Percentiles rank a stretch among this genome's conserved stretches.
These are phyloP conservation scores for Thalassoma bifasciatum DNA, from an alignment of 2,113 vertebrate genomes.

Conservation along the genomic window DNA sequence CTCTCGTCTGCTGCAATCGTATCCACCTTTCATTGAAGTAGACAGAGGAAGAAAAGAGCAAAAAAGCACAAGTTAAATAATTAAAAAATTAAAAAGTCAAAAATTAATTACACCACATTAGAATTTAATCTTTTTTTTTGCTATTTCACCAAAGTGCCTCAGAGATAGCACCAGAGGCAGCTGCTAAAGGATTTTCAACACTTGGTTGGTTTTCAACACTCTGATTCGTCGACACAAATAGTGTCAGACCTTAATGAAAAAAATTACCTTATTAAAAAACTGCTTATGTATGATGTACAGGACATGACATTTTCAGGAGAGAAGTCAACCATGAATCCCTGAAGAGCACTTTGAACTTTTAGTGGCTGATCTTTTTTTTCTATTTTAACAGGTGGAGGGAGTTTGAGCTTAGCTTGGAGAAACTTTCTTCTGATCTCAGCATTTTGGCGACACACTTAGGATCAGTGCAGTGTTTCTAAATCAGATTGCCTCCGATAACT, in stretches of 20 bases:
- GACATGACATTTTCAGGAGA: conserved; percentile 2
- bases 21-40: conserved; percentile 77
- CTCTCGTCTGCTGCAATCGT: conserved; percentile 88
- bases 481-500: neutral
- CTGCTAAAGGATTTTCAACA: neutral
- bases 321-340: conserved; percentile 23
- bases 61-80: neutral
- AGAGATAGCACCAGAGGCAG: neutral
- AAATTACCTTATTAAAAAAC: conserved; percentile 18
- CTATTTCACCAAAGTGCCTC: neutral
- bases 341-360: neutral
- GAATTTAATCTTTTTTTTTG: neutral
- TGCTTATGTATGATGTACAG: neutral
- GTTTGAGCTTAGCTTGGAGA: neutral
- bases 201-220: conserved; percentile 1
- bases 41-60: conserved; percentile 76
- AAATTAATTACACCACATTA: neutral
- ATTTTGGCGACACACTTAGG: too few species aligned
- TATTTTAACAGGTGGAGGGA: neutral
- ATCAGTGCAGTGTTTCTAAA: neutral
- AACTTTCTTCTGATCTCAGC: neutral
- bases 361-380: neutral
- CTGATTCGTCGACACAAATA: neutral
- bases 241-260: conserved; percentile 4
- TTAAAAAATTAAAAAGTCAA: neutral